Evolutionary conservation across 2,888 invertebrate species (phyloP).

Genomic region (Scaptomyza caliginosa): DNA sequence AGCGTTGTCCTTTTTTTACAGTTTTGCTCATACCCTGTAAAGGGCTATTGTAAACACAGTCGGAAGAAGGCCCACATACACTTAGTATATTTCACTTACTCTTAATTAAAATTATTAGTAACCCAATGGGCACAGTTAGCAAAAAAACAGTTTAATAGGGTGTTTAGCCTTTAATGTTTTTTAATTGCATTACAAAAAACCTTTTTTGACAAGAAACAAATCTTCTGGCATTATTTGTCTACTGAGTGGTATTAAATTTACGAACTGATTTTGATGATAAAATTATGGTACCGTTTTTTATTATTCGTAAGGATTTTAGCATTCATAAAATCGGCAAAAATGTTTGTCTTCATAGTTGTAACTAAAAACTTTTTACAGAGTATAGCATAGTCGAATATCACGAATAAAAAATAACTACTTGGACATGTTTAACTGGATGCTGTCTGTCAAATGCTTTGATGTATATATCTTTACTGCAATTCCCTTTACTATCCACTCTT

Average conservation of each 20-base stretch:
- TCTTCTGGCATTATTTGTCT: too few relatives aligned
- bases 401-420: not conserved
- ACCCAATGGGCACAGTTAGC: not conserved
- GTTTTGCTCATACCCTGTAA: constrained; percentile 33
- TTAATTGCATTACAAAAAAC: too few relatives aligned
- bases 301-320: too few relatives aligned
- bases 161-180: too few relatives aligned
- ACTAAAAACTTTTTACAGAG: constrained; percentile 33
- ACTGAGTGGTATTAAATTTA: too few relatives aligned
- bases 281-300: too few relatives aligned
- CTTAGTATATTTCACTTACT: not conserved
- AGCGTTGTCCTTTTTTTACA: constrained; percentile 28
- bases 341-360: too few relatives aligned
- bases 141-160: too few relatives aligned
- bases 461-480: constrained; percentile 54
- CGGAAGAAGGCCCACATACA: not conserved
- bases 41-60: not conserved
- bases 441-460: constrained; percentile 66
- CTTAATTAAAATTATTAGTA: not conserved
- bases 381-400: not conserved
- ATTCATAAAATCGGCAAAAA: too few relatives aligned
- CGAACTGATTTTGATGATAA: too few relatives aligned
- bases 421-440: constrained; percentile 40
- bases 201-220: too few relatives aligned
- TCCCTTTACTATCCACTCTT: constrained; percentile 31